Evolutionary conservation across 1,140 invertebrate genomes (phyloP).

Genomic region (Drosophila bocqueti): DNA sequence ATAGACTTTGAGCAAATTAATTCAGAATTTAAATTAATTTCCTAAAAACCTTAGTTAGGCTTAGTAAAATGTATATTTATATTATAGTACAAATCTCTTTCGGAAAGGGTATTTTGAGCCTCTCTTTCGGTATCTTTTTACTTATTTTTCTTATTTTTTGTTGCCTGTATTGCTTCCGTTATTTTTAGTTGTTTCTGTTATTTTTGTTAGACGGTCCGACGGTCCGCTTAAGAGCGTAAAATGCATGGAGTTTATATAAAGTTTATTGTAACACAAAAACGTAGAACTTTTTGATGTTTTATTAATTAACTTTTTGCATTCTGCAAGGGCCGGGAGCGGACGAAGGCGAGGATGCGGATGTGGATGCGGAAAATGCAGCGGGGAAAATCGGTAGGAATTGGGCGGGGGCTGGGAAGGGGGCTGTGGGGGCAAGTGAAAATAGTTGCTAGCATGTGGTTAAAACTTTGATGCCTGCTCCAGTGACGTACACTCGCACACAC

Average conservation of each 20-base stretch:
- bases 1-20: too few species aligned
- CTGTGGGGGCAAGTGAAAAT: conserved; percentile 24
- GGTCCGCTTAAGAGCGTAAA: conserved; percentile 73
- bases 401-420: neutral
- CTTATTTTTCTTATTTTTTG: conserved; percentile 1
- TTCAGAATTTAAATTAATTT: too few species aligned
- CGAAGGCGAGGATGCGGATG: neutral
- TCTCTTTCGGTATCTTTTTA: neutral
- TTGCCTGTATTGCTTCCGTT: conserved; percentile 5
- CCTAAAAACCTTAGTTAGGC: too few species aligned
- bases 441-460: conserved; percentile 70
- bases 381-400: neutral
- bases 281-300: conserved; percentile 83
- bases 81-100: neutral
- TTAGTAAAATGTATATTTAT: too few species aligned
- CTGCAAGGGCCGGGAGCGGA: conserved; percentile 13
- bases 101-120: neutral
- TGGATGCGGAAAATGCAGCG: neutral
- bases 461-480: conserved; percentile 79
- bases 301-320: conserved; percentile 84
- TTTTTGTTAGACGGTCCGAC: conserved; percentile 20
- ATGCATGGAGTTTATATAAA: conserved; percentile 82
- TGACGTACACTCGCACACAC: conserved; percentile 69
- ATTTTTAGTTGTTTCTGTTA: conserved; percentile 11
- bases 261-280: conserved; percentile 78